Conservation (phyloP, 2,888 invertebrate genomes). For the Pseudeuparius sepicola region DNA sequence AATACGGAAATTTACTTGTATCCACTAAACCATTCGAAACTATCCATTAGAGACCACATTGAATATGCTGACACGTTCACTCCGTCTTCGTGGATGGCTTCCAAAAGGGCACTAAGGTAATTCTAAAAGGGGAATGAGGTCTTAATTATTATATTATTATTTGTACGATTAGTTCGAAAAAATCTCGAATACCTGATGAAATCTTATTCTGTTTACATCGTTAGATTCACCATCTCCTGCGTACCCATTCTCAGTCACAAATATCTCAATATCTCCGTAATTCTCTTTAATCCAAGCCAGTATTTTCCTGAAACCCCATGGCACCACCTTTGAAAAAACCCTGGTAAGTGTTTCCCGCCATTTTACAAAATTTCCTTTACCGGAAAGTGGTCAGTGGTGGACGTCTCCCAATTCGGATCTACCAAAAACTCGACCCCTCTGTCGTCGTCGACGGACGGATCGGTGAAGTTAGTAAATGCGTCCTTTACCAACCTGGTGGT, state of each 20-base stretch:
- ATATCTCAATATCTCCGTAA: conserved; percentile 32
- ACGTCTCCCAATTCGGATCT: conserved; percentile 16
- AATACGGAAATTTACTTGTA: conserved; percentile 34
- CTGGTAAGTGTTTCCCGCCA: background rate
- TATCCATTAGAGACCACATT: conserved; percentile 32
- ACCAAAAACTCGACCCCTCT: conserved; percentile 11
- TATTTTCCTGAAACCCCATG: conserved; percentile 49
- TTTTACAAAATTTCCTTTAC: conserved; percentile 7
- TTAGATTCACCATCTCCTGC: background rate
- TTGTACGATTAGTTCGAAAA: too few species aligned
- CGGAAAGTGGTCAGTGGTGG: conserved; percentile 5
- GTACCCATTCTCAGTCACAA: conserved; percentile 1
- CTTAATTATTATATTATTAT: too few species aligned
- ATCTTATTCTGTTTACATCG: background rate
- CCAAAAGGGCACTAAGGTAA: conserved; percentile 40
- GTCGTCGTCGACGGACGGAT: conserved; percentile 18
- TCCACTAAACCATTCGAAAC: conserved; percentile 41
- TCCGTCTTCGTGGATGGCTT: conserved; percentile 34
- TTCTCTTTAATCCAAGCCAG: conserved; percentile 39
- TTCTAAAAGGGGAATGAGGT: conserved; percentile 31
- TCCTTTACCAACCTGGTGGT: conserved; percentile 38
- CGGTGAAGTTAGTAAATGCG: too few species aligned
- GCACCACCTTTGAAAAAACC: conserved; percentile 38
- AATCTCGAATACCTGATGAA: too few species aligned
- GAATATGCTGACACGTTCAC: conserved; percentile 38